Conservation (phyloP, 2,888 invertebrate species). For the Sphaeridia pumilis region DNA sequence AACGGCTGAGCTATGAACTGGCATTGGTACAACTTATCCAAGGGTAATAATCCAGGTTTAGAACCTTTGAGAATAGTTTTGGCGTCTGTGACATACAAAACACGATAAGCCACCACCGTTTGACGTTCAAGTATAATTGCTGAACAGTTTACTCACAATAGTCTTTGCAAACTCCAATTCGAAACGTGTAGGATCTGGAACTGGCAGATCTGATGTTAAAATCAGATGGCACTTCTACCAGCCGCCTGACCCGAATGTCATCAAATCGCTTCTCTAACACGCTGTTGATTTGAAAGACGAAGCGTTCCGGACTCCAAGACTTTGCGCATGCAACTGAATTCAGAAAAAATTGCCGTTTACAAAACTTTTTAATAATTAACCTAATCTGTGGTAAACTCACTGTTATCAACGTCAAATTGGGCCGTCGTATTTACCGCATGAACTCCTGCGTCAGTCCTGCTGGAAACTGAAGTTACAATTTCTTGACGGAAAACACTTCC, state of each 20-base stretch:
- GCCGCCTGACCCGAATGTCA: constrained; percentile 25
- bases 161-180: constrained; percentile 22
- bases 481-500: constrained; percentile 13
- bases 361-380: background rate
- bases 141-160: constrained; percentile 13
- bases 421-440: constrained; percentile 24
- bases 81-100: background rate
- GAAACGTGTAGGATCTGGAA: constrained; percentile 27
- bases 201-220: constrained; percentile 16
- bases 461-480: constrained; percentile 12
- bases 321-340: background rate
- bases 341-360: background rate
- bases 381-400: constrained; percentile 2
- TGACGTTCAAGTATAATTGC: background rate
- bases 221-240: constrained; percentile 26
- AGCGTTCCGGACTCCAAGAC: constrained; percentile 19
- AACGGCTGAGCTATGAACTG: constrained; percentile 23
- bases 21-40: constrained; percentile 17
- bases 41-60: constrained; percentile 8
- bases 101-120: background rate
- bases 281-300: constrained; percentile 24
- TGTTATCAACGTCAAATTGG: constrained; percentile 20
- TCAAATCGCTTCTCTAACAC: constrained; percentile 22
- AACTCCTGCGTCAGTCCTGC: constrained; percentile 31
- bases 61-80: no score